These are phyloP conservation scores for Coendou prehensilis DNA, from an alignment of 2,797 vertebrate species.

Conservation along the genomic window DNA sequence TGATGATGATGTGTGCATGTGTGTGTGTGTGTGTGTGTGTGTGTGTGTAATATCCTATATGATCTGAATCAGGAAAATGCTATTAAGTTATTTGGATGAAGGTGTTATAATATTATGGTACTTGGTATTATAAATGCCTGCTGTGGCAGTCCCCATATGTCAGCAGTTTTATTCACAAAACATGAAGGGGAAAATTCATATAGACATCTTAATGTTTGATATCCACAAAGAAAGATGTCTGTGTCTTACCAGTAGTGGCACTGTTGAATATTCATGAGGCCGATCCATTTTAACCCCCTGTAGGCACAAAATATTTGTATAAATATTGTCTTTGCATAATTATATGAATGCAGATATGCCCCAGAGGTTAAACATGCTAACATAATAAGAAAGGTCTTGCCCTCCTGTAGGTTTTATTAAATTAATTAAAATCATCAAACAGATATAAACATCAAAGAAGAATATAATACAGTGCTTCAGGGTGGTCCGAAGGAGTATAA, in stretches of 20 bases:
- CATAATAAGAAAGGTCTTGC: conserved; percentile 63
- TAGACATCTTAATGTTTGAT: conserved; percentile 56
- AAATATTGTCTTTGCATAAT: conserved; percentile 78
- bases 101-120: conserved; percentile 53
- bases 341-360: conserved; percentile 77
- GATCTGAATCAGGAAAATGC: conserved; percentile 59
- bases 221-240: conserved; percentile 79
- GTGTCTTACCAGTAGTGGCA: conserved; percentile 70
- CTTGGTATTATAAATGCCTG: conserved; percentile 72
- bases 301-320: conserved; percentile 80
- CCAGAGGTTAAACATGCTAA: conserved; percentile 79
- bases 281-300: conserved; percentile 66
- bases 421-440: conserved; percentile 69
- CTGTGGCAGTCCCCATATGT: conserved; percentile 58
- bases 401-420: conserved; percentile 80
- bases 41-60: conserved; percentile 12
- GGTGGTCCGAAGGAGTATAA: conserved; percentile 55
- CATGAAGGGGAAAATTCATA: conserved; percentile 65
- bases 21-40: not conserved
- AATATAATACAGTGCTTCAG: conserved; percentile 67
- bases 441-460: conserved; percentile 66
- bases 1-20: not conserved
- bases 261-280: conserved; percentile 84
- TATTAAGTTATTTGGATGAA: conserved; percentile 68
- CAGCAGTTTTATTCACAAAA: conserved; percentile 78